A percentile compares a stretch with the other conserved stretches of the same genome.
Conservation (phyloP, 92 coral and sea anemone species). For the Siderastrea radians region DNA sequence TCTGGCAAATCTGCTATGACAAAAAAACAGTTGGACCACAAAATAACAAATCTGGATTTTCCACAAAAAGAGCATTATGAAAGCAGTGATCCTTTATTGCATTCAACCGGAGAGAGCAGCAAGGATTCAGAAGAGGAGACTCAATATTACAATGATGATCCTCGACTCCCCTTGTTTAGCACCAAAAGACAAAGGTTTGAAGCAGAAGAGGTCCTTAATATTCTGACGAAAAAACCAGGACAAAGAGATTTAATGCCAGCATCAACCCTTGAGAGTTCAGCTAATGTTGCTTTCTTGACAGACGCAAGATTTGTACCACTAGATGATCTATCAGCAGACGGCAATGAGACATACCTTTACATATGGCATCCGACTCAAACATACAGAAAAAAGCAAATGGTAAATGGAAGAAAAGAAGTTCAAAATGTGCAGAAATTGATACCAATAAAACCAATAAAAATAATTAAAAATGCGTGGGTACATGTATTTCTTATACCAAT, state of each 20-base stretch:
- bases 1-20: constrained; percentile 14
- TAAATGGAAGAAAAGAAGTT: too few species aligned
- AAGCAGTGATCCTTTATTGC: too few species aligned
- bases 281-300: constrained; percentile 1
- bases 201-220: too few species aligned
- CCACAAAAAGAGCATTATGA: too few species aligned
- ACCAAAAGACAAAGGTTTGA: too few species aligned
- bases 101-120: constrained; percentile 1
- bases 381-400: too few species aligned
- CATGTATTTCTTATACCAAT: too few species aligned
- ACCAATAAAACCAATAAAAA: too few species aligned
- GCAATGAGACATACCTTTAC: constrained; percentile 23
- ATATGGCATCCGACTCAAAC: constrained; percentile 20
- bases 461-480: too few species aligned
- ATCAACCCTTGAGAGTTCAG: constrained; percentile 14
- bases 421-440: too few species aligned
- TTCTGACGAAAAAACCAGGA: too few species aligned
- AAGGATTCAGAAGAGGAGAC: constrained; percentile 8
- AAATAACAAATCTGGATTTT: constrained; percentile 1
- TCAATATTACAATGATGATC: constrained; percentile 3
- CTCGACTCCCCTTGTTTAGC: constrained; percentile 3
- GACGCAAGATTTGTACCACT: constrained; percentile 10
- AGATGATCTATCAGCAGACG: constrained; percentile 27
- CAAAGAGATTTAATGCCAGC: too few species aligned
- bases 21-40: not conserved